Conservation (phyloP, 2,113 vertebrate species). For the Mormyrus iriodes region DNA sequence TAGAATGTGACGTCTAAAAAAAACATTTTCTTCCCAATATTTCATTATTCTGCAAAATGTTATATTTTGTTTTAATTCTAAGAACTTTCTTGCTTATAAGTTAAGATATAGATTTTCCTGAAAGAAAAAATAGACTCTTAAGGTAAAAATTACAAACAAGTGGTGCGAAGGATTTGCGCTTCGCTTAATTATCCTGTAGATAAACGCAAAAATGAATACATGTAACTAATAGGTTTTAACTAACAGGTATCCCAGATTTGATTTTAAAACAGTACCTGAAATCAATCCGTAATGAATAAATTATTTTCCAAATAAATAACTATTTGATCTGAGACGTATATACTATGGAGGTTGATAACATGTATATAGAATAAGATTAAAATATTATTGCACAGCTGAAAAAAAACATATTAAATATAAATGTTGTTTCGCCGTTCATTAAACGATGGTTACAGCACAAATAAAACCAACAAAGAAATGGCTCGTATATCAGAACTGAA, state of each 20-base stretch:
- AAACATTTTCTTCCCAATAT: neutral
- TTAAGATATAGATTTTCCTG: neutral
- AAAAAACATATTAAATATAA: neutral
- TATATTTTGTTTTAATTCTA: neutral
- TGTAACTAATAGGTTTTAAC: neutral
- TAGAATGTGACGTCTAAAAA: neutral
- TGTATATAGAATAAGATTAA: neutral
- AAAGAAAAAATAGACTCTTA: neutral
- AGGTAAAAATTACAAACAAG: neutral
- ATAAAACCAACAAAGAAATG: neutral
- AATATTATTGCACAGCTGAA: neutral
- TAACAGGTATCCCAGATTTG: neutral
- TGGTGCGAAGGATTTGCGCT: neutral
- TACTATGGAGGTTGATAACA: neutral
- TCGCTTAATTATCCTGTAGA: neutral
- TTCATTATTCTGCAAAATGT: neutral
- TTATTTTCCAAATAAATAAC: neutral
- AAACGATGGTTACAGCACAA: neutral
- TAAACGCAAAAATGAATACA: neutral
- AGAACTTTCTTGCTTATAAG: neutral
- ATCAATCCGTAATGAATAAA: neutral
- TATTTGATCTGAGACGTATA: neutral
- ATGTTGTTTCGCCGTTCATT: neutral
- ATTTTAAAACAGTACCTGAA: neutral
- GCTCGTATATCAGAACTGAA: neutral